Evolutionary conservation across 2,797 vertebrate species (phyloP).

Genomic region (Ibycter americanus): DNA sequence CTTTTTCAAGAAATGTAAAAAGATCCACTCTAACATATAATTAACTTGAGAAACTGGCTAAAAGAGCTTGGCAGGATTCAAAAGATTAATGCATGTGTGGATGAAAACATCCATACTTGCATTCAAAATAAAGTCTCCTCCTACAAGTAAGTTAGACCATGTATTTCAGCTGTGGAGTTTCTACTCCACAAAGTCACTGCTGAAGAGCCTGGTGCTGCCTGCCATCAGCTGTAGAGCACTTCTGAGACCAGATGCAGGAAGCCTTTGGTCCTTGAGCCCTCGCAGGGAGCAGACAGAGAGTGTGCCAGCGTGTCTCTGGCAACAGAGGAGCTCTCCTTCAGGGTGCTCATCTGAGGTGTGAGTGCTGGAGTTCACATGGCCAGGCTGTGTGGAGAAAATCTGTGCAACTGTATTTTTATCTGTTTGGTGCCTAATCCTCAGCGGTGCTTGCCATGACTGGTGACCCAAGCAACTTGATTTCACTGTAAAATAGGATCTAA

Average conservation of each 20-base stretch:
- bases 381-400: neutral
- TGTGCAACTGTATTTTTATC: neutral
- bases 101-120: slow-evolving; percentile 8
- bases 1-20: slow-evolving; percentile 15
- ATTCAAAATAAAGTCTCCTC: neutral
- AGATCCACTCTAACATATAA: slow-evolving; percentile 4
- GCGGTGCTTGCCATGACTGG: neutral
- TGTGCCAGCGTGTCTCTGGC: fast-evolving
- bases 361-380: neutral
- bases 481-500: neutral
- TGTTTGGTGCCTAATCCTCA: neutral
- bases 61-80: slow-evolving; percentile 16
- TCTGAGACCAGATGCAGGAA: neutral
- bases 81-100: neutral
- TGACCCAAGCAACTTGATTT: neutral
- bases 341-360: neutral
- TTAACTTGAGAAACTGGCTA: slow-evolving; percentile 35
- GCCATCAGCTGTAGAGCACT: neutral
- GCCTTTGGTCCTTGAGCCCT: neutral
- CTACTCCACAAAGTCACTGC: neutral
- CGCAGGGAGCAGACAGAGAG: neutral
- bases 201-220: fast-evolving
- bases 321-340: neutral
- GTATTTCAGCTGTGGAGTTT: neutral
- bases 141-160: neutral